Base-by-base conservation (phyloP, 2,888 invertebrate genomes). In the Trissolcus japonicus region DNA sequence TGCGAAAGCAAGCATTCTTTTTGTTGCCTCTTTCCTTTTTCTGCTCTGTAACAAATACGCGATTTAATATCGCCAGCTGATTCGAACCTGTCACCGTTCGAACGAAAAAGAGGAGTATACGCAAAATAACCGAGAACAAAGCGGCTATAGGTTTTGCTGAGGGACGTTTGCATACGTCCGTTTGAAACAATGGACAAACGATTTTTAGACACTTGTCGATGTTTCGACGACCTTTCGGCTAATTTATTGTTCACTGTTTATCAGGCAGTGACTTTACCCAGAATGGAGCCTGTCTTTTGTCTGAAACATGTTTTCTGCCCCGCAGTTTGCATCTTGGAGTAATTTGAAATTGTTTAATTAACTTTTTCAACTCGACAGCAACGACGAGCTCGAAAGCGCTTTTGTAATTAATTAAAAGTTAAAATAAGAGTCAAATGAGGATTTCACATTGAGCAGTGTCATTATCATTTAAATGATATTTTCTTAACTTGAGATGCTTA, bases 91-190 rank as follows among this genome's bases (percentile, higher is more conserved):
- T 6, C 19, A 17, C 62, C 63, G 43, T 25, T 11, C 65, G 29
- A 53, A 48, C 50, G 63, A 55, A 60, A 62, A 57, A 51, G 19
- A 48, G n/a, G 57, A 51, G 25, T 25, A 6, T 25, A 55, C 13
- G 60, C 60, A 55, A 60, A 69, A 76, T 51, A 57, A 71, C 69
- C 61, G 76, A 59, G 65, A n/a, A 76, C 66, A 76, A 76, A 76
- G 75, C 59, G 25, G 50, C 60, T 69, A 66, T 66, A 54, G 60
- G 51, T 59, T 69, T 56, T 6, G 51, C 2, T 43, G 43, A 53
- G 43, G 40, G 51, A 59, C 57, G 46, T 35, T 56, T 51, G 57
- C 50, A 41, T 17, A 35, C 19, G 43, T 43, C 25, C 65, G 55
- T 60, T 61, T 56, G 43, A 66, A 60, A n/a, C 40, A 17, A 40